These are phyloP conservation scores for Cyanoramphus novaezelandiae DNA, from an alignment of 2,113 vertebrate species.

Conservation along the genomic window DNA sequence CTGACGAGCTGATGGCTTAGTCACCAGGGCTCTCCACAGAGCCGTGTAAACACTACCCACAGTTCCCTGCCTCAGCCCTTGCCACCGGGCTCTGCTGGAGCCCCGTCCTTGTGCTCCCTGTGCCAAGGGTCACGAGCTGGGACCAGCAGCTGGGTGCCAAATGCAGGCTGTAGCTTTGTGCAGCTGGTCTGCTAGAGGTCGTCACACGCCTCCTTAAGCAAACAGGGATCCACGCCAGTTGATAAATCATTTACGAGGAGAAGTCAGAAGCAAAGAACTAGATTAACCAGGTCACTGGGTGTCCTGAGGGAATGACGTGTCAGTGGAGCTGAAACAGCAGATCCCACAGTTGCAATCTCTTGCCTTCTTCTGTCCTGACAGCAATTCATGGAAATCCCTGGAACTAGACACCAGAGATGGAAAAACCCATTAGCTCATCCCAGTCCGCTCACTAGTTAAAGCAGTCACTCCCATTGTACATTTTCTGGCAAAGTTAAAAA, in stretches of 20 bases:
- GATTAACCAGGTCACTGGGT: constrained; percentile 76
- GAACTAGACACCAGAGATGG: constrained; percentile 59
- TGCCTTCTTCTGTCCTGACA: constrained; percentile 42
- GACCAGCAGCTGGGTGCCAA: constrained; percentile 38
- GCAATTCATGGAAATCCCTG: constrained; percentile 63
- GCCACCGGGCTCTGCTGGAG: not conserved
- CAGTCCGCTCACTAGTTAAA: constrained; percentile 33
- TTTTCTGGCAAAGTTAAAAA: constrained; percentile 53
- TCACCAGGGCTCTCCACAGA: not conserved
- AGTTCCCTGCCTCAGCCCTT: not conserved
- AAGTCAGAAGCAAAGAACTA: constrained; percentile 69
- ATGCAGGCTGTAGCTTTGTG: constrained; percentile 31
- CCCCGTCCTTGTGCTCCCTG: not conserved
- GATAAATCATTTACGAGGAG: constrained; percentile 73
- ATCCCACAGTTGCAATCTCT: constrained; percentile 59
- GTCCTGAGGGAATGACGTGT: constrained; percentile 70
- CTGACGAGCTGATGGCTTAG: not conserved
- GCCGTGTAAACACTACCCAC: constrained; percentile 25
- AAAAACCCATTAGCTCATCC: constrained; percentile 68
- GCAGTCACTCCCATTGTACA: not conserved
- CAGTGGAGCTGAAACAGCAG: constrained; percentile 72
- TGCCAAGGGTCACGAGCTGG: constrained; percentile 45
- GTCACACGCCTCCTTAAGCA: constrained; percentile 72
- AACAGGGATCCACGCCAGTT: constrained; percentile 74
- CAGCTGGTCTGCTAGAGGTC: constrained; percentile 58